Evolutionary conservation across 2,888 invertebrate species (phyloP), one percentile per base, ranked within the genome.

Genomic region (Cerceris ruficornis): DNA sequence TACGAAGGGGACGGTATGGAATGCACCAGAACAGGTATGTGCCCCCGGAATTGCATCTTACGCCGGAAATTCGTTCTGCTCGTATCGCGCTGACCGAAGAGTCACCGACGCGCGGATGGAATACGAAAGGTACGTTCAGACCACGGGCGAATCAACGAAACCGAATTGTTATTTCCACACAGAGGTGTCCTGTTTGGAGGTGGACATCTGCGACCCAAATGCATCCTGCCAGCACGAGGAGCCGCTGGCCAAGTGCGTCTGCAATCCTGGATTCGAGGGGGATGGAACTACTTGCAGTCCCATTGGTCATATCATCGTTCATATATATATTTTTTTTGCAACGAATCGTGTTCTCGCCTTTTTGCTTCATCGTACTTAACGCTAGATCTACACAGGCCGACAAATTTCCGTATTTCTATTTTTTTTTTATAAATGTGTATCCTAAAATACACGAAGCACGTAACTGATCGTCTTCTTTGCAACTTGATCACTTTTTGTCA

Each of bases 1-100:
- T 98, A 95, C 92, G 95, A 95, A 88, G 98, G 98, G 28, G 97
- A 98, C 91, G 98, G 98, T 8, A 94, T 94, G 77, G 94, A 94
- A 84, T 98, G 98, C 90, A 93, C 93, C 1, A 94, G 95, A 84
- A 92, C 90, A 88, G 93, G 93, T 93, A 91, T 76, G 88, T 28
- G 28, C 4, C 85, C 28, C 59, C 39, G 15, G 2, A 62, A 15
- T 28, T 43, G 73, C 74, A 76, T 62, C 66, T 75, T 69, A 74
- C 59, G 14, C 57, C n/a, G 7, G 52, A 52, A 8, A 50, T n/a
- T n/a, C 9, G 7, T 50, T 13, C n/a, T 11, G 11, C 46, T 46
- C 46, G 46, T 11, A 11, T 28, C 1, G 46, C 46, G 46, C 9
- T 8, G 46, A 52, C 52, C 52, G 8, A 52, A n/a, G 7, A 14